phyloP scores from a whole-genome alignment of 2,888 invertebrate genomes.

The Watsonalla cultraria region DNA sequence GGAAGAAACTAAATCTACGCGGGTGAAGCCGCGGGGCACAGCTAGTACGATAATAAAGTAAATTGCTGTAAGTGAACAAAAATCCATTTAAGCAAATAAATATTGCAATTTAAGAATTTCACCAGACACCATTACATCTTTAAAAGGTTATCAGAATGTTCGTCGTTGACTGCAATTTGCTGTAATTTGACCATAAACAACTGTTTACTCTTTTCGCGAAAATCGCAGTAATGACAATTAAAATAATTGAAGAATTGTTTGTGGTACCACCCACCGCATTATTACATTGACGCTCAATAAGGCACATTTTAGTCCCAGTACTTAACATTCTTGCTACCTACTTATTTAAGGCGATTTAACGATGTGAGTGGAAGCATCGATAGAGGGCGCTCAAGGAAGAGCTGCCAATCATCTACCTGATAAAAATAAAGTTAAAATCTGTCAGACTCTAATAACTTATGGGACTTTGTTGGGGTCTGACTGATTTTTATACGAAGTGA shows the following conservation, averaged over 20 bases:
- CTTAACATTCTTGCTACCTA: neutral
- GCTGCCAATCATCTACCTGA: no score
- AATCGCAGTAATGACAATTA: neutral
- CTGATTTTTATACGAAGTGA: no score
- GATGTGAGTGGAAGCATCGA: no score
- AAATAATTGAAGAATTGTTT: neutral
- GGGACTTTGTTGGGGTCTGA: no score
- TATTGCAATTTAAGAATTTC: neutral
- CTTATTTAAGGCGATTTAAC: no score
- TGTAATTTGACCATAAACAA: neutral
- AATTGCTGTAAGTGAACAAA: no score
- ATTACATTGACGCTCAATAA: neutral
- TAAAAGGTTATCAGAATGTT: neutral
- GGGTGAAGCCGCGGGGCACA: no score
- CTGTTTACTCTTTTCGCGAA: neutral
- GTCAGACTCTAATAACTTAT: no score
- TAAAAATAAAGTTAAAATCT: no score
- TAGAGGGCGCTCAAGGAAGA: no score
- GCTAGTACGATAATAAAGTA: no score
- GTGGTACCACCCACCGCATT: neutral
- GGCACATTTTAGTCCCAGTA: neutral
- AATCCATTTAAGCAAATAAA: neutral
- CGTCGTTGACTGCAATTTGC: neutral
- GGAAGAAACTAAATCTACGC: no score
- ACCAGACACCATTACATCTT: neutral